These are phyloP conservation scores for Oophaga pumilio DNA, from an alignment of 2,113 vertebrate genomes.

Conservation along the genomic window DNA sequence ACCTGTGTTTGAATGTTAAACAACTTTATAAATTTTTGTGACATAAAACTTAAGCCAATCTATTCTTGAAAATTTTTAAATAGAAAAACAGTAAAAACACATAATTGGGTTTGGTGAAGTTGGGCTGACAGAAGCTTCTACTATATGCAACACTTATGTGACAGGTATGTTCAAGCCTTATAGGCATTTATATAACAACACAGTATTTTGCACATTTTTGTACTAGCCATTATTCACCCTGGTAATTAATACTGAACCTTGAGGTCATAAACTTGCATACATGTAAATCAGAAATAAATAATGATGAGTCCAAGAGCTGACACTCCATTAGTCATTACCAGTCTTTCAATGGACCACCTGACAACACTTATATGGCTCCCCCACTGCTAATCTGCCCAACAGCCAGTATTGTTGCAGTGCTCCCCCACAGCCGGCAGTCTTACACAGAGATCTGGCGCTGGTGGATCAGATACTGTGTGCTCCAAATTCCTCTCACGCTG, in stretches of 20 bases:
- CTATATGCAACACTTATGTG: neutral
- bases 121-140: neutral
- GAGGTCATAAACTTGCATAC: neutral
- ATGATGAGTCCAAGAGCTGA: neutral
- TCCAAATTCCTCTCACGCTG: constrained; percentile 55
- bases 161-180: neutral
- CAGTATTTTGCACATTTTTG: neutral
- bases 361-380: constrained; percentile 26
- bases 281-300: neutral
- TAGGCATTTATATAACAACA: neutral
- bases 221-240: neutral
- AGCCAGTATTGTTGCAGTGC: constrained; percentile 49
- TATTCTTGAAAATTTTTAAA: no score
- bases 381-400: constrained; percentile 30
- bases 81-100: no score
- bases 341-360: constrained; percentile 29
- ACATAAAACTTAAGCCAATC: neutral
- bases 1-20: neutral
- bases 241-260: neutral
- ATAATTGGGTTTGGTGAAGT: no score
- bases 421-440: constrained; percentile 43
- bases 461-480: constrained; percentile 51
- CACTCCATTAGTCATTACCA: constrained; percentile 13
- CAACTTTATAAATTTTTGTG: neutral
- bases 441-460: constrained; percentile 47